Evolutionary conservation across 2,797 vertebrate species (phyloP).

Genomic region (Odontamblyopus rebecca): DNA sequence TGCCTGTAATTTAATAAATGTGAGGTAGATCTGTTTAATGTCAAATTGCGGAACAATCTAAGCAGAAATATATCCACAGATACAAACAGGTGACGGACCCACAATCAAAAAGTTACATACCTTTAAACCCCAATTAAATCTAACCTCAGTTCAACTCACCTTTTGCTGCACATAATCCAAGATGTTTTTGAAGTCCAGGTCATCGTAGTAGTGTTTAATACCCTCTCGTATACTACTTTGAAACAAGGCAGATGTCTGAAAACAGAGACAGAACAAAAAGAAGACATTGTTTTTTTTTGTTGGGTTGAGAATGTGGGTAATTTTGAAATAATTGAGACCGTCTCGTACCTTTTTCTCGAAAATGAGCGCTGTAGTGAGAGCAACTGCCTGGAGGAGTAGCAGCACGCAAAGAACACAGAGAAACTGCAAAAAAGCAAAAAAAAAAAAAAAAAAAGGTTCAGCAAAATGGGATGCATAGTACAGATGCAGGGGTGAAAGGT

Average conservation of each 20-base stretch:
- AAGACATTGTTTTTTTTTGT: background rate
- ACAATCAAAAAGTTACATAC: too few relatives aligned
- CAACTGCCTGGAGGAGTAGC: conserved; percentile 82
- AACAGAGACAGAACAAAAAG: conserved; percentile 16
- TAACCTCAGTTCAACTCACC: conserved; percentile 62
- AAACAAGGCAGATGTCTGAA: conserved; percentile 83
- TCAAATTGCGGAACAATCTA: too few relatives aligned
- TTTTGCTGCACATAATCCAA: conserved; percentile 90
- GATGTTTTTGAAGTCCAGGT: conserved; percentile 94
- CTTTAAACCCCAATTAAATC: background rate
- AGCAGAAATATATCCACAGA: too few relatives aligned
- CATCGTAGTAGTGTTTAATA: conserved; percentile 91
- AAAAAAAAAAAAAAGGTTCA: conserved; percentile 4
- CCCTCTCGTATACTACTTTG: conserved; percentile 88
- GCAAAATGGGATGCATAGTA: background rate
- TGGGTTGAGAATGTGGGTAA: background rate
- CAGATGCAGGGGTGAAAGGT: too few relatives aligned
- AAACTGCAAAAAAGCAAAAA: conserved; percentile 72
- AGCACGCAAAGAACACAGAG: conserved; percentile 87
- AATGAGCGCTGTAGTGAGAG: conserved; percentile 81
- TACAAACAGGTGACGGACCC: too few relatives aligned
- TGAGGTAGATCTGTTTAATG: too few relatives aligned
- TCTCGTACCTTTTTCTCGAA: conserved; percentile 84
- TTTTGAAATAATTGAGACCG: background rate
- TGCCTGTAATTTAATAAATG: too few relatives aligned